Base-by-base conservation (phyloP, 2,888 invertebrate species). In the Pterobdella sp. region DNA sequence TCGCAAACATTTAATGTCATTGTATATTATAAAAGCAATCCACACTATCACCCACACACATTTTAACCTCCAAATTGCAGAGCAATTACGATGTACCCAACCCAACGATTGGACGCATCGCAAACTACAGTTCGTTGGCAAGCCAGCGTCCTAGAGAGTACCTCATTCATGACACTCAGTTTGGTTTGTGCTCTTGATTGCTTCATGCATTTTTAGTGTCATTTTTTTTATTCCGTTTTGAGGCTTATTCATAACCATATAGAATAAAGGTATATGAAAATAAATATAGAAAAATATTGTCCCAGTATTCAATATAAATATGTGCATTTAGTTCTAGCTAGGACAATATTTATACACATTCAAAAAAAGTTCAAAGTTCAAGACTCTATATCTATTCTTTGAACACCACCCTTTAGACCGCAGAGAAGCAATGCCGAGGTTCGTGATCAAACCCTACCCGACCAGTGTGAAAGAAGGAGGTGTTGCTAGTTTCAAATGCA, bases 381-480 rank as follows among this genome's bases (percentile, higher is more conserved):
- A 32, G 10, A 10, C 29, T 32, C 31, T 67, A 14, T 34, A 67
- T 67, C 10, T 67, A 42, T 81, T 42, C 42, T 14, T 18, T 18
- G 10, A 42, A 14, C 42, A 7, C 42, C 7, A 4, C 63, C 31
- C 67, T 10, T 37, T 81, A 91, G 96, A 97, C 86, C 92, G 96
- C 63, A 88, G 94, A 79, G 97, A 99, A 87, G 97, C 97, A 32
- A 94, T 94, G 66, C 98, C 98, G 4, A 88, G 97, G 82, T 99
- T 99, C 86, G 94, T 98, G 79, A 94, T 98, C 83, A 91, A 91
- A 82, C 98, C 98, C 7, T 90, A 91, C 80, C 93, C 93, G 75
- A 93, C 94, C 77, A 93, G 94, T 86, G 93, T 93, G 79, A 93
- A 92, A 85, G 97, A 98, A 83, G 97, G 97, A 42, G 95, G 97